Percentiles rank a stretch among this genome's conserved stretches.
Conservation (phyloP, 2,113 vertebrate genomes). For the Shinisaurus crocodilurus region DNA sequence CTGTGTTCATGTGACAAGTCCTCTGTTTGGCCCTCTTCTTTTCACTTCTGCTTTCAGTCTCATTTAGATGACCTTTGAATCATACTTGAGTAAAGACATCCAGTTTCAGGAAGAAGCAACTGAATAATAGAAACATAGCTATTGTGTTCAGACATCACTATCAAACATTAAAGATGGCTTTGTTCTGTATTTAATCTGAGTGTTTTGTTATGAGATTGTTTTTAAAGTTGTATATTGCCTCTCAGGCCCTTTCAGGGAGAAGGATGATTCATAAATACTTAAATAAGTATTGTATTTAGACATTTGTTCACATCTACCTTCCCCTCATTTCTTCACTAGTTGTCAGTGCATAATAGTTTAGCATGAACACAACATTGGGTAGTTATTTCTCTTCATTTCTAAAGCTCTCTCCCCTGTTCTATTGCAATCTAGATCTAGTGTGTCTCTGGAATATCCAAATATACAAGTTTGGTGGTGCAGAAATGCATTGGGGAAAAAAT, state of each 20-base stretch:
- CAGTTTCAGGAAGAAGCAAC: too few species aligned
- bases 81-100: background rate
- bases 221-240: too few species aligned
- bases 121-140: background rate
- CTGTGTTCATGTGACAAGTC: background rate
- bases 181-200: too few species aligned
- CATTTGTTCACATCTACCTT: fast-evolving
- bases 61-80: background rate
- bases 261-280: too few species aligned
- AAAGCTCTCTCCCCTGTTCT: background rate
- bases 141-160: too few species aligned
- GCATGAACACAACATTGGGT: background rate
- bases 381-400: background rate
- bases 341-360: too few species aligned
- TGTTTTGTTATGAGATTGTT: background rate
- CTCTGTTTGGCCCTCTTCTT: too few species aligned
- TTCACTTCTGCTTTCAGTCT: background rate
- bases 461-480: background rate
- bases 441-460: background rate
- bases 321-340: background rate
- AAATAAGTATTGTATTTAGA: background rate
- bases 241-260: too few species aligned
- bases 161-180: too few species aligned
- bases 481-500: background rate
- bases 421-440: background rate